Conservation (phyloP, 2,797 vertebrate genomes). For the Rousettus madagascariensis region DNA sequence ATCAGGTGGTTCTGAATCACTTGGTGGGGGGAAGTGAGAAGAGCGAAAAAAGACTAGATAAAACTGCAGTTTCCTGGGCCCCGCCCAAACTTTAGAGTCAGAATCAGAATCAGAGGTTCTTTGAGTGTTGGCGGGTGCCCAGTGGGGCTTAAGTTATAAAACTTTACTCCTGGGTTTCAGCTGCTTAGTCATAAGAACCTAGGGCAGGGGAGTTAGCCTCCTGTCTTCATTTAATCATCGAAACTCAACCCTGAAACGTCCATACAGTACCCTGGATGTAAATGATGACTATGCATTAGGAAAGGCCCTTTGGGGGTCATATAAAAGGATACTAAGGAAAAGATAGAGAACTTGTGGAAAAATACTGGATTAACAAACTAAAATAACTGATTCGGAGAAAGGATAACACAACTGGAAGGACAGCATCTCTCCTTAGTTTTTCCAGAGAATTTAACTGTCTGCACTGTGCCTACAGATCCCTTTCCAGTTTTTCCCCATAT, state of each 20-base stretch:
- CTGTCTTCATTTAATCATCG: not conserved
- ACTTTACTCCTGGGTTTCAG: not conserved
- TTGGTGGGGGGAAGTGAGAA: not conserved
- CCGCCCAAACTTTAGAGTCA: not conserved
- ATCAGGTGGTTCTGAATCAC: not conserved
- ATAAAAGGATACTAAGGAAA: not conserved
- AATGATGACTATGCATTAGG: not conserved
- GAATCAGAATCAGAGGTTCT: not conserved
- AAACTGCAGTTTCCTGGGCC: not conserved
- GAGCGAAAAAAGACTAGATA: not conserved
- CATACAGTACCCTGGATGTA: not conserved
- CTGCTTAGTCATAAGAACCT: not conserved
- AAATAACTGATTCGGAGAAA: not conserved
- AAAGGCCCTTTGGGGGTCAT: not conserved
- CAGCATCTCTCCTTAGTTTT: not conserved
- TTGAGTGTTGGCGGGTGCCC: not conserved
- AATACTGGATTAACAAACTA: not conserved
- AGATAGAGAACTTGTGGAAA: not conserved
- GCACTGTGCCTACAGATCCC: not conserved
- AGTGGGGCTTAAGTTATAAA: not conserved
- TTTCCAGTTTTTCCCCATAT: not conserved
- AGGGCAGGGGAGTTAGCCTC: not conserved
- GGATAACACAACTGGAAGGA: not conserved
- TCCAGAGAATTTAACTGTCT: not conserved
- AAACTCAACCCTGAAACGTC: not conserved